These are phyloP conservation scores for Agapornis canus DNA, from an alignment of 2,797 vertebrate genomes.

Conservation along the genomic window DNA sequence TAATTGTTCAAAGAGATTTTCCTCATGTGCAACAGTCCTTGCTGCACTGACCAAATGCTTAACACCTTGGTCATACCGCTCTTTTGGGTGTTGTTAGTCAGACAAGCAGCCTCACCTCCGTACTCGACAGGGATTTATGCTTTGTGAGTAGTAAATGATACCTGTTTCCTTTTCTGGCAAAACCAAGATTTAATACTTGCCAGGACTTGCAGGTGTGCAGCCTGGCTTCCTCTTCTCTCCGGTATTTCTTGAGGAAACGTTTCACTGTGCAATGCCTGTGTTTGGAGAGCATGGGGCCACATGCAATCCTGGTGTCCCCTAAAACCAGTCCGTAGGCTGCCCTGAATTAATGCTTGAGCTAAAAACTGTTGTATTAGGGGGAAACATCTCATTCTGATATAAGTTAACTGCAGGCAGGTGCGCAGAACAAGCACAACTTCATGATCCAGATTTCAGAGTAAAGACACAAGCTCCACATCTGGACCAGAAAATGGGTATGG, in stretches of 20 bases:
- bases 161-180: conserved; percentile 48
- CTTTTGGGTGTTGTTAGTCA: background rate
- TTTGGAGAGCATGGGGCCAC: accelerated
- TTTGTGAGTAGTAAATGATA: background rate
- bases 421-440: background rate
- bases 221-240: background rate
- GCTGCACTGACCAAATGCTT: background rate
- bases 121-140: background rate
- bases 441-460: background rate
- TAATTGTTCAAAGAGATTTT: background rate
- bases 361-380: background rate
- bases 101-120: background rate
- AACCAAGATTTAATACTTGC: conserved; percentile 39
- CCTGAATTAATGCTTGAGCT: background rate
- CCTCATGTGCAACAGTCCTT: background rate
- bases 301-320: accelerated
- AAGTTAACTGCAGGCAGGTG: background rate
- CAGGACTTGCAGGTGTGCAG: conserved; percentile 36
- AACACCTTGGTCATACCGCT: background rate
- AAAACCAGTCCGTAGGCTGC: background rate
- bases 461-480: background rate
- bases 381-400: background rate
- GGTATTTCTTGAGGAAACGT: background rate
- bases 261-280: background rate
- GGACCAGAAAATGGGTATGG: background rate